These are phyloP conservation scores for Sturmia bella DNA, from an alignment of 2,888 invertebrate genomes.

Conservation along the genomic window DNA sequence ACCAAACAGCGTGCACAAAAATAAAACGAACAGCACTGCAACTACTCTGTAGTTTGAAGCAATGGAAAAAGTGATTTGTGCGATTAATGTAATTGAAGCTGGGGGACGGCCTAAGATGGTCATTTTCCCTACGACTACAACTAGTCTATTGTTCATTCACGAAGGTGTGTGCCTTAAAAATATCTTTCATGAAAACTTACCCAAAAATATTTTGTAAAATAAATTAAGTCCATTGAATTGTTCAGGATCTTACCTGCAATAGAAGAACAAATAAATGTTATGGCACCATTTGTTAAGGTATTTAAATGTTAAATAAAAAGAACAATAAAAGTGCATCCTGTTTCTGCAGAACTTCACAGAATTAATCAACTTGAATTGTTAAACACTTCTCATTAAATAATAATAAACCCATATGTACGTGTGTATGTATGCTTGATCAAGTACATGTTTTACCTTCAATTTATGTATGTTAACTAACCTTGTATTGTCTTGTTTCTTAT, in stretches of 20 bases:
- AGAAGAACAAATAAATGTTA: neutral
- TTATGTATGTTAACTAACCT: conserved; percentile 29
- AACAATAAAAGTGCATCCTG: neutral
- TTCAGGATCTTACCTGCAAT: conserved; percentile 1
- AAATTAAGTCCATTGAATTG: neutral
- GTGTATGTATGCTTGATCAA: neutral
- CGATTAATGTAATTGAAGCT: too few relatives aligned
- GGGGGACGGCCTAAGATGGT: too few relatives aligned
- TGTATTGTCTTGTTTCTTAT: conserved; percentile 29
- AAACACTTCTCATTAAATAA: neutral
- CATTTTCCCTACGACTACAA: too few relatives aligned
- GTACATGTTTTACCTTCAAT: conserved; percentile 24
- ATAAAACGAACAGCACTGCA: conserved; percentile 2
- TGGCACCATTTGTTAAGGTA: neutral
- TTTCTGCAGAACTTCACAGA: neutral
- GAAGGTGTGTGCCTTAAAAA: too few relatives aligned
- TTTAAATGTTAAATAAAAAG: too few relatives aligned
- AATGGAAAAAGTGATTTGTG: too few relatives aligned
- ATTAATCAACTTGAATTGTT: neutral
- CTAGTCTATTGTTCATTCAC: too few relatives aligned
- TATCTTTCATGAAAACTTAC: neutral
- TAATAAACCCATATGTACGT: too few relatives aligned
- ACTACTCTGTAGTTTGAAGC: too few relatives aligned
- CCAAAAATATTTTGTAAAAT: neutral
- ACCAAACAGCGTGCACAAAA: neutral